Evolutionary conservation across 2,113 vertebrate species (phyloP).

Genomic region (Oncorhynchus kisutch): DNA sequence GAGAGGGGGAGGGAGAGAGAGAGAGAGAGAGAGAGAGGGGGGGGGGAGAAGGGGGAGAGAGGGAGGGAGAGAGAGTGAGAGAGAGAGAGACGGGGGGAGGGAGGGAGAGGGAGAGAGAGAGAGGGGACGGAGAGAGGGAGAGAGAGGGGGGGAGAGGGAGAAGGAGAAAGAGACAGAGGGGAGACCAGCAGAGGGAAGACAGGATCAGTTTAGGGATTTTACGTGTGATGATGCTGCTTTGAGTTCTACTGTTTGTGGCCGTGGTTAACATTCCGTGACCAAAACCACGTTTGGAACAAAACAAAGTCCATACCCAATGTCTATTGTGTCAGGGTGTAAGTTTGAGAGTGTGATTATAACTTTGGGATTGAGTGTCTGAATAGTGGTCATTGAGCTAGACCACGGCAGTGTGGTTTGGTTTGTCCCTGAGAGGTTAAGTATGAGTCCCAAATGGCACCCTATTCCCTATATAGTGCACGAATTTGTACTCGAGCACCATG

Average conservation of each 20-base stretch:
- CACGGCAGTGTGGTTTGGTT: neutral
- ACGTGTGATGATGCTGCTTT: neutral
- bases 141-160: neutral
- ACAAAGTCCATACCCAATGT: neutral
- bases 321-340: neutral
- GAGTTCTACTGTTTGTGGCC: neutral
- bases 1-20: neutral
- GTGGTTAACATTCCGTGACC: neutral
- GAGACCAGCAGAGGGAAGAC: neutral
- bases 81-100: too few relatives aligned
- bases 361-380: neutral
- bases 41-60: conserved; percentile 24
- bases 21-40: neutral
- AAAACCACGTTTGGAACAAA: neutral
- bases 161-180: neutral
- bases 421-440: neutral
- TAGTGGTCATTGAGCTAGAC: neutral
- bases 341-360: neutral
- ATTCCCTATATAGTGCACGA: too few relatives aligned
- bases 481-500: too few relatives aligned
- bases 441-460: too few relatives aligned
- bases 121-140: neutral
- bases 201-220: neutral
- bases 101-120: neutral
- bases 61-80: neutral